phyloP scores from a whole-genome alignment of 2,888 invertebrate genomes.

The Dinocampus coccinellae region DNA sequence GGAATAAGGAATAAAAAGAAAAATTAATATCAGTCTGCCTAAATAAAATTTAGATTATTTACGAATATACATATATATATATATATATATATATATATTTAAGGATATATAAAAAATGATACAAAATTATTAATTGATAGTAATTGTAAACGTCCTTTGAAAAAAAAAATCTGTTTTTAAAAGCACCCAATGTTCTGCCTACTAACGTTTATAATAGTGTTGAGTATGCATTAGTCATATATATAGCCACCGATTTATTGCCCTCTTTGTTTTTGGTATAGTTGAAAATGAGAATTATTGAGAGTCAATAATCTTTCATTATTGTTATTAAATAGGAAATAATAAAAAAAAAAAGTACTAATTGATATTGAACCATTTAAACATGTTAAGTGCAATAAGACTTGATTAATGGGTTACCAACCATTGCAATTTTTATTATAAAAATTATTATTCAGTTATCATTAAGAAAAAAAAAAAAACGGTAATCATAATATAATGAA shows the following conservation, averaged over 20 bases:
- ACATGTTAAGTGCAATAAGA: constrained; percentile 64
- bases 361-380: constrained; percentile 43
- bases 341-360: constrained; percentile 45
- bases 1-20: background rate
- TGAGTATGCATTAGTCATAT: constrained; percentile 8
- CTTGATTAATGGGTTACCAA: constrained; percentile 62
- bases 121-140: constrained; percentile 32
- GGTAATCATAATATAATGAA: constrained; percentile 45
- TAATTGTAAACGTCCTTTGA: constrained; percentile 33
- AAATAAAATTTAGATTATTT: background rate
- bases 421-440: constrained; percentile 55
- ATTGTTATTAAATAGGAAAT: constrained; percentile 15
- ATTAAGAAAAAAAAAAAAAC: constrained; percentile 52
- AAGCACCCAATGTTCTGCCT: constrained; percentile 21
- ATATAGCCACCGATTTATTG: constrained; percentile 1
- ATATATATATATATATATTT: background rate
- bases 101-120: constrained; percentile 11
- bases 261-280: background rate
- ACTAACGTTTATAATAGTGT: constrained; percentile 9
- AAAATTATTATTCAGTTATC: constrained; percentile 57
- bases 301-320: constrained; percentile 8
- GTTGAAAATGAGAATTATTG: constrained; percentile 8
- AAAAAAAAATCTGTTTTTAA: constrained; percentile 8
- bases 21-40: constrained; percentile 3
- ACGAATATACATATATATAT: background rate